Base-by-base conservation (phyloP, 2,888 invertebrate species). In the Hypomecis atomaria region DNA sequence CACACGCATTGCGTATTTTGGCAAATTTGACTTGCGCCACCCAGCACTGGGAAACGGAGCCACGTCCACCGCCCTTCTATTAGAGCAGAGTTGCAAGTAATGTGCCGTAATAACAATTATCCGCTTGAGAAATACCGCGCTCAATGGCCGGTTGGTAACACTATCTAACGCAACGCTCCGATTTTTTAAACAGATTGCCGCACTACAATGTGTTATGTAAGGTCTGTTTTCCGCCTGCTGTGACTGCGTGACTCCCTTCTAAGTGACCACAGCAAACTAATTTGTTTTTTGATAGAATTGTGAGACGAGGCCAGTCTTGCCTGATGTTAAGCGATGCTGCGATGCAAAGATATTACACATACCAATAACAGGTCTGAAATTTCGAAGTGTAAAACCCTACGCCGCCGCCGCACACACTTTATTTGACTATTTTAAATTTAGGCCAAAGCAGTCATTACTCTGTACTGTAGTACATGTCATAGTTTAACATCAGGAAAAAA, bases 111-210 rank as follows among this genome's bases (percentile, higher is more conserved):
- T 58, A 70, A 68, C 67, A 70, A 71, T 71, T 71, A 65, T 64
- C 50, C 50, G 45, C 43, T 77, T 76, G 69, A 55, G 76, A 74
- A 72, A 71, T 49, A 57, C 50, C 38, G 61, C 23, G 62, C 57
- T 63, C 48, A 55, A 62, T 50, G 63, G 40, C 47, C 38, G 74
- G 78, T 80, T 75, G 73, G 78, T 70, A 81, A 79, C 70, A 63
- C 52, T 56, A 62, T 57, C 74, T 75, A 77, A 78, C 76, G 78
- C 73, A 78, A 78, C 56, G 64, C 47, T 62, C 59, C 40, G 54
- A 69, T 71, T 72, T 71, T 70, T 67, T 50, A 49, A 65, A 59
- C 65, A 66, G 70, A 70, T 67, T 66, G 55, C 11, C 23, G 53
- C 62, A 59, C 42, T 13, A 49, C 50, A 60, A 62, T 43, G n/a